Base-by-base conservation (phyloP, 2,113 vertebrate genomes). In the Toxotes jaculatrix region DNA sequence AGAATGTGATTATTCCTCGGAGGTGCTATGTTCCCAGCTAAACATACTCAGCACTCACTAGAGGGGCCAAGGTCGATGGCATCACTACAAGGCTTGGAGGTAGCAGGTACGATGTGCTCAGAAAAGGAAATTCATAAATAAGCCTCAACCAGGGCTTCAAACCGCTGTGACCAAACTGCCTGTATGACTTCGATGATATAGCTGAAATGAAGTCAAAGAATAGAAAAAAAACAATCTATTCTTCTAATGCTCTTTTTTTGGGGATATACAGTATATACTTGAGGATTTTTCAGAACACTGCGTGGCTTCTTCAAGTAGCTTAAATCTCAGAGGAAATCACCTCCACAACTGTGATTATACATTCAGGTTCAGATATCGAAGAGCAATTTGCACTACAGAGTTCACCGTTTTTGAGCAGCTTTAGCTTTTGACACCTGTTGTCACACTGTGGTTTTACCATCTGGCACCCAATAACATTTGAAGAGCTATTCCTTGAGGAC, bases 361-460 rank as follows among this genome's bases (percentile, higher is more conserved):
- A 88, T 78, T 83, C 79, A 55, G 53, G 43, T 74, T 83, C 45
- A 27, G 43, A 59, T 80, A 83, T 71, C 72, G 83, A 66, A 6
- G 47, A 71, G 59, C 78, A 87, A 90, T 87, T 90, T 92, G 86
- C 74, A 85, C 86, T 70, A 70, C 72, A 79, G 61, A 81, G 68
- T 74, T 87, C 63, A 74, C 66, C 53, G 70, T 79, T 88, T 53
- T 67, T 27, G 11, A 59, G 63, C 38, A 77, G 71, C 56, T 83
- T 76, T 62, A 64, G 64, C 55, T 88, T 84, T 77, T 87, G 79
- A 93, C 91, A 91, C 88, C 86, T 91, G 89, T 91, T 89, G 75
- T 81, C 80, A 64, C 73, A 69, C 72, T 66, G 65, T 72, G 69
- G 62, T 80, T 68, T 78, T 67, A 74, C 83, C 83, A 89, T 82